Base-by-base conservation (phyloP, 2,888 invertebrate species). In the Leucoma salicis region DNA sequence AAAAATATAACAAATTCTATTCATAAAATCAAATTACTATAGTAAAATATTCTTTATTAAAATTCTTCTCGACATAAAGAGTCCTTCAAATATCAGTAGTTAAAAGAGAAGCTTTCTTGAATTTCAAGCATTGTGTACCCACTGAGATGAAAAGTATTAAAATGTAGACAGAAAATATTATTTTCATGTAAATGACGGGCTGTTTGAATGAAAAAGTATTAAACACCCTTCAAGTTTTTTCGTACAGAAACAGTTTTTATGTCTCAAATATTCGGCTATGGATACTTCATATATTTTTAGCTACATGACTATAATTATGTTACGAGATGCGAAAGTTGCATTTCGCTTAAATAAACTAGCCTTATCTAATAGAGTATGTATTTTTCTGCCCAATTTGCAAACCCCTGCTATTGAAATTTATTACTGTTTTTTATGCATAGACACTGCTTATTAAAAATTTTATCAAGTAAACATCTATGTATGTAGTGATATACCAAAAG, bases 201-300 rank as follows among this genome's bases (percentile, higher is more conserved):
- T 35, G 11, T 41, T 25, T 35, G 10, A 36, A 31, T 27, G 29
- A 35, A 24, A 36, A 14, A 31, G 63, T 62, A 63, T 57, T 67
- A 59, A 63, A 46, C 57, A 53, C 62, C 60, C 56, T 61, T 58
- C 56, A 58, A 57, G 66, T 68, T 61, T 21, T n/a, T 21, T 3
- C 7, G 21, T 21, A 21, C 8, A 6, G 21, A 21, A 1, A 10
- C 8, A 28, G 35, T 29, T n/a, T n/a, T n/a, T n/a, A n/a, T n/a
- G n/a, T n/a, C n/a, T n/a, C n/a, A n/a, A n/a, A n/a, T n/a, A n/a
- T n/a, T n/a, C n/a, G n/a, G n/a, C n/a, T n/a, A n/a, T n/a, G n/a
- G n/a, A n/a, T n/a, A n/a, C n/a, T n/a, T n/a, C n/a, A n/a, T n/a
- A n/a, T n/a, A n/a, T n/a, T n/a, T n/a, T n/a, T n/a, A n/a, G n/a